Evolutionary conservation across 2,797 vertebrate species (phyloP).

Genomic region (Acipenser oxyrinchus): DNA sequence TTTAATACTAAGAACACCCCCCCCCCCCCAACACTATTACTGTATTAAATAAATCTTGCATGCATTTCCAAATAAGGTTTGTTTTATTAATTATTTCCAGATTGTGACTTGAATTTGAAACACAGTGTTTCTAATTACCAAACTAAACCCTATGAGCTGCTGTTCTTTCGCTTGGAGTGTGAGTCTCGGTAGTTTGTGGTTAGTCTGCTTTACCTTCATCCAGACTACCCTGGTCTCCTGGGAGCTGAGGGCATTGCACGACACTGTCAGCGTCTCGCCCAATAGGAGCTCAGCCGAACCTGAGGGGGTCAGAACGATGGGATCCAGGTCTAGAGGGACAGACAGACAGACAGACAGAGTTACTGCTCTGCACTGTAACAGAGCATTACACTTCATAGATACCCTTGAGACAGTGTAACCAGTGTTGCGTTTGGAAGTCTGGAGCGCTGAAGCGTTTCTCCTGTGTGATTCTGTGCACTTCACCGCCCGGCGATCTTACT

Average conservation of each 20-base stretch:
- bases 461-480: not conserved
- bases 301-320: conserved; percentile 35
- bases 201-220: conserved; percentile 49
- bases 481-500: conserved; percentile 32
- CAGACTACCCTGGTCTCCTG: conserved; percentile 41
- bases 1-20: no score
- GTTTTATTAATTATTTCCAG: no score
- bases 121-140: no score
- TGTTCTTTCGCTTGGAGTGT: not conserved
- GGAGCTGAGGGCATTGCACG: conserved; percentile 60
- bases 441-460: no score
- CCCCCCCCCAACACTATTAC: no score
- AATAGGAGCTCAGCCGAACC: conserved; percentile 16
- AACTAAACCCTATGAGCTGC: not conserved
- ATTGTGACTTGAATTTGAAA: no score
- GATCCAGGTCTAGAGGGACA: conserved; percentile 49
- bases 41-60: no score
- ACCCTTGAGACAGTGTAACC: no score
- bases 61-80: no score
- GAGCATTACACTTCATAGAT: no score
- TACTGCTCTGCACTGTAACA: no score
- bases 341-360: not conserved
- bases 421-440: no score
- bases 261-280: conserved; percentile 32
- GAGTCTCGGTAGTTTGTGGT: not conserved